These are phyloP conservation scores for Halocaridina rubra DNA, from an alignment of 2,888 invertebrate genomes.

Conservation along the genomic window DNA sequence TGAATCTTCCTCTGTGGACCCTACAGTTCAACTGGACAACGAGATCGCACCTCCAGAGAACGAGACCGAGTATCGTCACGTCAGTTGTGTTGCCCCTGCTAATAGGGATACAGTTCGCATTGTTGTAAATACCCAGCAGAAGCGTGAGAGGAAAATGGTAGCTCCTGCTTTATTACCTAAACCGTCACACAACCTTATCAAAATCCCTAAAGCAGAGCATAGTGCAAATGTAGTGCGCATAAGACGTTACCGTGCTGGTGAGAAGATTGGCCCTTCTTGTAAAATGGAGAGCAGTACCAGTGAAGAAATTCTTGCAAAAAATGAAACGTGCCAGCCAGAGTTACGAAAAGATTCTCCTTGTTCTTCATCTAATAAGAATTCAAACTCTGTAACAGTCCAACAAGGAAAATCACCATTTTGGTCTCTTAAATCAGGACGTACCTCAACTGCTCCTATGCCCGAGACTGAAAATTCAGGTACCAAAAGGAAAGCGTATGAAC, in stretches of 20 bases:
- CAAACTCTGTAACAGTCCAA: background rate
- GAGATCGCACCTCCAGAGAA: background rate
- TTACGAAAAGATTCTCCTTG: background rate
- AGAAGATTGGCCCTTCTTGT: slow-evolving; percentile 2
- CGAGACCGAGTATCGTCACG: too few species aligned
- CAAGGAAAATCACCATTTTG: background rate
- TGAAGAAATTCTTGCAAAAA: background rate
- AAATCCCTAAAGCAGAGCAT: slow-evolving; percentile 9
- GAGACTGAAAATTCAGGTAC: background rate
- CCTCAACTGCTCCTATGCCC: background rate
- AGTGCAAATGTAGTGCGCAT: background rate
- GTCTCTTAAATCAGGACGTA: background rate
- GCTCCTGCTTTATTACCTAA: slow-evolving; percentile 19
- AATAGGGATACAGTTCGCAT: slow-evolving; percentile 13
- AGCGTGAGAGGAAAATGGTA: slow-evolving; percentile 12
- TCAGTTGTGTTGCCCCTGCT: background rate
- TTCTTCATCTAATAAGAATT: too few species aligned
- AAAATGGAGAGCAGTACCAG: background rate
- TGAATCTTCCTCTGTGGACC: background rate
- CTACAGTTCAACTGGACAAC: background rate
- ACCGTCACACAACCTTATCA: slow-evolving; percentile 29
- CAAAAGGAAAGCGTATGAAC: slow-evolving; percentile 58
- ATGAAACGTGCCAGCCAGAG: background rate
- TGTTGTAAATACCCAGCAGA: slow-evolving; percentile 14
- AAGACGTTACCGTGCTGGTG: slow-evolving; percentile 1